Conservation (phyloP, 2,113 vertebrate genomes). For the Terrapene triunguis region DNA sequence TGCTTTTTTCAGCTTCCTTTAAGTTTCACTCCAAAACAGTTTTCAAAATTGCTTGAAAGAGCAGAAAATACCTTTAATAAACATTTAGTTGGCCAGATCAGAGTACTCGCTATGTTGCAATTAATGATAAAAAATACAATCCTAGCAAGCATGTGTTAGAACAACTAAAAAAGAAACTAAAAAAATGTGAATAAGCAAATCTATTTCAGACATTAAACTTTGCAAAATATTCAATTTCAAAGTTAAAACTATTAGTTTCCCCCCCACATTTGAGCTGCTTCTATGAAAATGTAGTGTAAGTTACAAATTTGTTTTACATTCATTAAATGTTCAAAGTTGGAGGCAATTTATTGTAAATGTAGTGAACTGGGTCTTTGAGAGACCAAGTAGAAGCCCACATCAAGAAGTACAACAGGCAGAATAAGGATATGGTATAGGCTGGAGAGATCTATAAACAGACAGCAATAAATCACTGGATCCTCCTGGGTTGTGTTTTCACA, state of each 20-base stretch:
- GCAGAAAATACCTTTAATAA: background rate
- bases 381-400: background rate
- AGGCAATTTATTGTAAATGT: background rate
- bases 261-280: background rate
- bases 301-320: background rate
- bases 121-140: background rate
- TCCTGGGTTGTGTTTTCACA: fast-evolving
- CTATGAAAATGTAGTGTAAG: background rate
- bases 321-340: background rate
- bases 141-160: background rate
- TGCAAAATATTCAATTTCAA: background rate
- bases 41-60: background rate
- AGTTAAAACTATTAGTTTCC: background rate
- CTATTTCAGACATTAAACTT: background rate
- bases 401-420: background rate
- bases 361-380: background rate
- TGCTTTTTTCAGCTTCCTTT: background rate
- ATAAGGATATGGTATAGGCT: background rate
- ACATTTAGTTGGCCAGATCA: background rate
- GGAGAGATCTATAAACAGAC: background rate
- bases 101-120: background rate
- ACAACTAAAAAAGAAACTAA: background rate
- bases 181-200: background rate
- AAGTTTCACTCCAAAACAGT: background rate
- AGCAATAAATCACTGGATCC: background rate